These are phyloP conservation scores for Noctilio leporinus DNA, from an alignment of 2,113 vertebrate species.

Conservation along the genomic window DNA sequence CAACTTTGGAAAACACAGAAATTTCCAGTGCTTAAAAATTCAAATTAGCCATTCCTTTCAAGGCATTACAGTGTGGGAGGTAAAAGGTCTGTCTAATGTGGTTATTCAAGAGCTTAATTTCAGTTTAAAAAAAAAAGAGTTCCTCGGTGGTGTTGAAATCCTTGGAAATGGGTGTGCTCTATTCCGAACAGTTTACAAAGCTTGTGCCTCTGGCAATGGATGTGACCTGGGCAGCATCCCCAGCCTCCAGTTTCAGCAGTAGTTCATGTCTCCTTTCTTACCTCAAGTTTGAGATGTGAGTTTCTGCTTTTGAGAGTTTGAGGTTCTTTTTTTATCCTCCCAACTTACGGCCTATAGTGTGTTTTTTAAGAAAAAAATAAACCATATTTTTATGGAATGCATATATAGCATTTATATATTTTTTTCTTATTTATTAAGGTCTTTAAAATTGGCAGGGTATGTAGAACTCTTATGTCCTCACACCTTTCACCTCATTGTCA, in stretches of 20 bases:
- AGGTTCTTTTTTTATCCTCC: background rate
- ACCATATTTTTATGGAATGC: background rate
- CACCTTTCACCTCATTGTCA: background rate
- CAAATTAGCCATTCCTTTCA: background rate
- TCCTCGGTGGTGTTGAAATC: background rate
- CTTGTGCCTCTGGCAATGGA: background rate
- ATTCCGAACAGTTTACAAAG: background rate
- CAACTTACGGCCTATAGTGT: background rate
- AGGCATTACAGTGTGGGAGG: background rate
- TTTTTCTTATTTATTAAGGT: slow-evolving; percentile 5
- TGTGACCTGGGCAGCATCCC: background rate
- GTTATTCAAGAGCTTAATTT: background rate
- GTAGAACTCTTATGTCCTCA: background rate
- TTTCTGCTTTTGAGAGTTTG: slow-evolving; percentile 32
- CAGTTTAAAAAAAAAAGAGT: background rate
- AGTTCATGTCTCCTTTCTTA: slow-evolving; percentile 35
- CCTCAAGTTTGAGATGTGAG: background rate
- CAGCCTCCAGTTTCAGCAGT: background rate
- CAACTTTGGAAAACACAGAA: background rate
- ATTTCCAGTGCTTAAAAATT: slow-evolving; percentile 27
- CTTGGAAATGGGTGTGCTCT: background rate
- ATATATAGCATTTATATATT: background rate
- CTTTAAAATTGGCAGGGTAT: background rate
- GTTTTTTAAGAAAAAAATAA: background rate
- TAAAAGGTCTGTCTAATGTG: background rate